Evolutionary conservation across 1,140 invertebrate genomes (phyloP).

Genomic region (Drosophila sturtevanti): DNA sequence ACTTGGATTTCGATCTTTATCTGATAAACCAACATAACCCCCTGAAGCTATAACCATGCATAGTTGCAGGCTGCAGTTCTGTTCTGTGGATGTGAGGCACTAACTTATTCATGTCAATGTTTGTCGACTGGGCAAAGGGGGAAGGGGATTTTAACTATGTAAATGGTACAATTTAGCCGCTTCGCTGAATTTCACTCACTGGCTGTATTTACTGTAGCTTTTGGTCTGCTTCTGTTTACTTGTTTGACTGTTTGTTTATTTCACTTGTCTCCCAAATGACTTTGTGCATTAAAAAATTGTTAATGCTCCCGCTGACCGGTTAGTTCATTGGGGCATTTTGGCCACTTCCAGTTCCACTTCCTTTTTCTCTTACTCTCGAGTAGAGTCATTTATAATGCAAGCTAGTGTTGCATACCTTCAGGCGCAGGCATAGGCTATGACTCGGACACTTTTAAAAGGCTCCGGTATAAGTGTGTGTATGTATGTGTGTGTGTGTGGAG

Average conservation of each 20-base stretch:
- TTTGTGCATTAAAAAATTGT: conserved; percentile 58
- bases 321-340: conserved; percentile 2
- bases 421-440: conserved; percentile 2
- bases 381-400: conserved; percentile 48
- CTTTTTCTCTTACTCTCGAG: neutral
- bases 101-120: conserved; percentile 41
- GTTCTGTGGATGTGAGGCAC: conserved; percentile 4
- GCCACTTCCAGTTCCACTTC: neutral
- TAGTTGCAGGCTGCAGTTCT: neutral
- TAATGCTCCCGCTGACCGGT: conserved; percentile 43
- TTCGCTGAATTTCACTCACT: conserved; percentile 35
- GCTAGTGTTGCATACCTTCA: conserved; percentile 45
- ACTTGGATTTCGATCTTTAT: too few species aligned
- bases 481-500: too few species aligned
- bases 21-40: neutral
- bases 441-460: conserved; percentile 44
- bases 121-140: conserved; percentile 21
- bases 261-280: conserved; percentile 4
- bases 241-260: conserved; percentile 14
- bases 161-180: conserved; percentile 57
- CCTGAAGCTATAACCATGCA: neutral
- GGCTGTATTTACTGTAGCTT: conserved; percentile 52
- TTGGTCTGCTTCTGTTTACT: conserved; percentile 4
- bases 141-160: conserved; percentile 24
- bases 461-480: neutral